These are phyloP conservation scores for Drosophila pseudoobscura DNA, from an alignment of 1,140 invertebrate genomes.

Conservation along the genomic window DNA sequence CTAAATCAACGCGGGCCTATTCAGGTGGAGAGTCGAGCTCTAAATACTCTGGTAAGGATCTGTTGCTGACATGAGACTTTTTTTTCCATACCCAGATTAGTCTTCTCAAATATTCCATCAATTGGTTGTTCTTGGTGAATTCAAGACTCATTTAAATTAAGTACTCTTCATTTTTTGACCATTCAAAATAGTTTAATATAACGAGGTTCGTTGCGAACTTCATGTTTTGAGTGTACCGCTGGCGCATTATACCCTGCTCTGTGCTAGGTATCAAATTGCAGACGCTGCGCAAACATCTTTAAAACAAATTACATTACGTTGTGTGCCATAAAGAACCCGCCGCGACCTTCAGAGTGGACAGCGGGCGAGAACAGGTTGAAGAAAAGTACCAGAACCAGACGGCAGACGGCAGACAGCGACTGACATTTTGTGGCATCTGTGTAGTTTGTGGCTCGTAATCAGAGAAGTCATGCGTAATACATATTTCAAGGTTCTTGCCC, in stretches of 20 bases:
- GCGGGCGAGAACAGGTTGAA: conserved; percentile 64
- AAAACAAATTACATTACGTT: conserved; percentile 47
- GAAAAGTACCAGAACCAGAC: conserved; percentile 34
- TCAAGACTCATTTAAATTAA: too few relatives aligned
- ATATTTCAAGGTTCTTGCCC: conserved; percentile 62
- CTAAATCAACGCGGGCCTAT: conserved; percentile 28
- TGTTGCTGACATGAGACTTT: too few relatives aligned
- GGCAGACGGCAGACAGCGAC: conserved; percentile 30
- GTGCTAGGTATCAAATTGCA: conserved; percentile 37
- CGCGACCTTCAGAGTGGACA: conserved; percentile 68
- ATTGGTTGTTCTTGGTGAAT: too few relatives aligned
- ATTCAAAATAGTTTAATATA: too few relatives aligned
- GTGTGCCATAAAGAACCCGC: conserved; percentile 56
- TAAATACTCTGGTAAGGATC: too few relatives aligned
- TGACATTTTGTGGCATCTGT: conserved; percentile 65
- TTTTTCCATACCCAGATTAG: too few relatives aligned
- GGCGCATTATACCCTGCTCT: conserved; percentile 18
- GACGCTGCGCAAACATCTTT: conserved; percentile 37
- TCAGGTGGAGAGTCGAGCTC: neutral
- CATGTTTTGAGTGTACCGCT: too few relatives aligned
- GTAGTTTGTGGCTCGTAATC: conserved; percentile 35
- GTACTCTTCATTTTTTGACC: too few relatives aligned
- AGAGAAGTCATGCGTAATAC: conserved; percentile 63
- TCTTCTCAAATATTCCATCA: too few relatives aligned
- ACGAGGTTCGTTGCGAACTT: too few relatives aligned